Percentiles rank a stretch among this genome's conserved stretches.
These are phyloP conservation scores for Arenicola marina DNA, from an alignment of 2,888 invertebrate genomes.

Conservation along the genomic window DNA sequence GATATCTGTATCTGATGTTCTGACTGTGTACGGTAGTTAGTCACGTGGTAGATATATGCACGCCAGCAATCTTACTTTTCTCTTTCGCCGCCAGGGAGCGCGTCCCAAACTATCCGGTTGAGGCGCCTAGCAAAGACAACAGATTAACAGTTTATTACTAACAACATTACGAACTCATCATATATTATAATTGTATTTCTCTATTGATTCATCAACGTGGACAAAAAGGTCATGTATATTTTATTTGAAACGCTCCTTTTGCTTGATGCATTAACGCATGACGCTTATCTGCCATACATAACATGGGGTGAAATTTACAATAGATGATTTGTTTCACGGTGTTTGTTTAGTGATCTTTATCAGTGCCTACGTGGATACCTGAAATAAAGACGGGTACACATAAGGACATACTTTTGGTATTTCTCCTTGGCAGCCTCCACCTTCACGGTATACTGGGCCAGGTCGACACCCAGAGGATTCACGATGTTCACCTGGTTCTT, in stretches of 20 bases:
- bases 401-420: conserved; percentile 46
- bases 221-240: neutral
- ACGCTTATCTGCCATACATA: too few species aligned
- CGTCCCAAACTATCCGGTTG: conserved; percentile 50
- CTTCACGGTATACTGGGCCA: conserved; percentile 48
- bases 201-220: neutral
- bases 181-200: neutral
- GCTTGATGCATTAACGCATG: too few species aligned
- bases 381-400: too few species aligned
- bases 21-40: too few species aligned
- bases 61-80: conserved; percentile 51
- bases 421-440: conserved; percentile 41
- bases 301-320: too few species aligned
- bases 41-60: too few species aligned
- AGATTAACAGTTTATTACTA: neutral
- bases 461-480: conserved; percentile 54
- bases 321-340: too few species aligned
- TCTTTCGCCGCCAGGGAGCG: conserved; percentile 41
- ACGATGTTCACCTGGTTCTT: conserved; percentile 46
- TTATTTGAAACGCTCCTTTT: too few species aligned
- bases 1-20: too few species aligned
- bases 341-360: too few species aligned
- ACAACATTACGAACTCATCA: neutral
- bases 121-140: conserved; percentile 44
- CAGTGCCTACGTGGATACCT: too few species aligned